Conservation (phyloP, 2,113 vertebrate species). For the Gobius niger region DNA sequence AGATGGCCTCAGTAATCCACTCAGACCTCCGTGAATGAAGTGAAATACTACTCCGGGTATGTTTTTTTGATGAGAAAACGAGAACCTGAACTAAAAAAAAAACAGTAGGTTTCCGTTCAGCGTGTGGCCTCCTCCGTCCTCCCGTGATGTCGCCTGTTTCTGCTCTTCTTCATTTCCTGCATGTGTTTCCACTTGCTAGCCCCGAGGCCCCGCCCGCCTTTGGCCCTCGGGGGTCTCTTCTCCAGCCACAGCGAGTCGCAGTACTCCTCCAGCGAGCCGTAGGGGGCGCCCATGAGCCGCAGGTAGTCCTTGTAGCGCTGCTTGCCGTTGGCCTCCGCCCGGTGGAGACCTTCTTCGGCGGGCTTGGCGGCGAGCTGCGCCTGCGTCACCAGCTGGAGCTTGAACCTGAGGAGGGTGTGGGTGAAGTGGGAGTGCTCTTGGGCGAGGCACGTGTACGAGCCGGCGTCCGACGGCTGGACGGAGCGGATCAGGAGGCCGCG, state of each 20-base stretch:
- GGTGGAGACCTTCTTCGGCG: slow-evolving; percentile 67
- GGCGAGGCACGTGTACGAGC: slow-evolving; percentile 88
- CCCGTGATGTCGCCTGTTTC: slow-evolving; percentile 88
- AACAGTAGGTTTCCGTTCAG: background rate
- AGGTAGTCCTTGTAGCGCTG: slow-evolving; percentile 95
- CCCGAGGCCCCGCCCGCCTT: slow-evolving; percentile 72
- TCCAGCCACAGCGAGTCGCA: slow-evolving; percentile 95
- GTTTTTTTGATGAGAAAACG: background rate
- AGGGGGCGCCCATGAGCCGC: slow-evolving; percentile 85
- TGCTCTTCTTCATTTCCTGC: slow-evolving; percentile 93
- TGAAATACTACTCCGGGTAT: background rate
- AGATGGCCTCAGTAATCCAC: too few species aligned
- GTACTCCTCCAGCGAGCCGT: slow-evolving; percentile 90
- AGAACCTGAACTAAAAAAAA: background rate
- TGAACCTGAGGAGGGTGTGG: slow-evolving; percentile 85
- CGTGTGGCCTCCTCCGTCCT: slow-evolving; percentile 29
- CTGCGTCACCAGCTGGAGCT: slow-evolving; percentile 84
- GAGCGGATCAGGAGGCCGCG: slow-evolving; percentile 91
- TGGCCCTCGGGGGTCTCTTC: slow-evolving; percentile 75
- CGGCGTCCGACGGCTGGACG: slow-evolving; percentile 83
- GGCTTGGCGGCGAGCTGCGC: slow-evolving; percentile 84
- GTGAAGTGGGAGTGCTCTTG: slow-evolving; percentile 89
- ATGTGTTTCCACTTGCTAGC: slow-evolving; percentile 93
- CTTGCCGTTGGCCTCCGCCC: slow-evolving; percentile 74
- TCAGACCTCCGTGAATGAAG: too few species aligned